Percentiles rank a stretch among this genome's conserved stretches.
Evolutionary conservation across 2,797 vertebrate species (phyloP).

Genomic region (Distichodus sexfasciatus): DNA sequence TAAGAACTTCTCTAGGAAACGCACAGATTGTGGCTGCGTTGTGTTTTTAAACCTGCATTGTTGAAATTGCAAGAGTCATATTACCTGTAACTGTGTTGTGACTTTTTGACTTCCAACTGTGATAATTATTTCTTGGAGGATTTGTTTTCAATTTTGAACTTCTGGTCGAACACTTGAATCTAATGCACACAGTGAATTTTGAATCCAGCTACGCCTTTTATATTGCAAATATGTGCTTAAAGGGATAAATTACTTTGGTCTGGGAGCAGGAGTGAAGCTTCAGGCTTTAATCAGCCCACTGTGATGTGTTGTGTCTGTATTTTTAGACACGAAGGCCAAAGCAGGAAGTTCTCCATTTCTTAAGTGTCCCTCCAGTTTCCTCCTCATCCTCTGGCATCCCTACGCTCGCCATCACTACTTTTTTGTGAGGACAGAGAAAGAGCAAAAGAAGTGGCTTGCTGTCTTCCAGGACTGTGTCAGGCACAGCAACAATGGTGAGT

Average conservation of each 20-base stretch:
- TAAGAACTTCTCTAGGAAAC: no score
- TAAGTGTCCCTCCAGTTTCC: slow-evolving; percentile 84
- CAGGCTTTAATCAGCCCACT: not conserved
- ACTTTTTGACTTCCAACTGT: no score
- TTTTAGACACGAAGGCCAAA: slow-evolving; percentile 80
- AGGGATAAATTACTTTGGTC: not conserved
- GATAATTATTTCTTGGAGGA: no score
- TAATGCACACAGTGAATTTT: no score
- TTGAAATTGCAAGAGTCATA: no score
- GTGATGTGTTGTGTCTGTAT: not conserved
- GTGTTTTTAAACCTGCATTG: no score
- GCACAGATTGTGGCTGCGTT: no score
- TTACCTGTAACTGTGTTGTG: no score
- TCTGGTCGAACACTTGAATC: no score
- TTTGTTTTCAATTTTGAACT: no score
- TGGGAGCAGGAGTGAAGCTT: not conserved
- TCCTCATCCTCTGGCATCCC: slow-evolving; percentile 94
- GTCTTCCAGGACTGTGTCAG: slow-evolving; percentile 93
- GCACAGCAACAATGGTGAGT: slow-evolving; percentile 88
- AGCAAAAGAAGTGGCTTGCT: slow-evolving; percentile 90
- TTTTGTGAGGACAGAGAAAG: slow-evolving; percentile 89
- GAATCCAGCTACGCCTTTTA: no score
- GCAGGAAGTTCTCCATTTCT: slow-evolving; percentile 73
- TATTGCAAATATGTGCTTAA: no score
- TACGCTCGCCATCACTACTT: slow-evolving; percentile 89